Evolutionary conservation across 1,140 invertebrate species (phyloP).

Genomic region (Drosophila orosa): DNA sequence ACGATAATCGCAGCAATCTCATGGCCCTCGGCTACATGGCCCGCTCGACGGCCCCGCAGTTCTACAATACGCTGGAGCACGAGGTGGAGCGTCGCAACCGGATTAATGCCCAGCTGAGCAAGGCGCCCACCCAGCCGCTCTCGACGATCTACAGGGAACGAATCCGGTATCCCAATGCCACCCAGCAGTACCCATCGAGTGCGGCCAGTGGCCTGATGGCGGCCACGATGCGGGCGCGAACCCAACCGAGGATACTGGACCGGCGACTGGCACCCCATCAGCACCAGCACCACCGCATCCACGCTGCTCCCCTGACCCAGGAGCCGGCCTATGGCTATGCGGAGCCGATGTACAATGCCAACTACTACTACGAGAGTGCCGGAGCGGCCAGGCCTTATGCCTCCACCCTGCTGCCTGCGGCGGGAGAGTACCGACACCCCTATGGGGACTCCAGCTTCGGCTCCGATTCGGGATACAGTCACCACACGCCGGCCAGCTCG

Average conservation of each 20-base stretch:
- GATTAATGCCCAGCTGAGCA: constrained; percentile 79
- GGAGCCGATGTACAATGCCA: constrained; percentile 87
- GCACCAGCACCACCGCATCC: constrained; percentile 72
- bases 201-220: constrained; percentile 61
- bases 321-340: constrained; percentile 79
- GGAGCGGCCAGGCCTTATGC: constrained; percentile 67
- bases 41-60: constrained; percentile 67
- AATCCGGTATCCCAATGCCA: constrained; percentile 61
- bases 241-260: constrained; percentile 86
- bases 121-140: constrained; percentile 50
- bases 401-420: constrained; percentile 56
- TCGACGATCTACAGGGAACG: constrained; percentile 80
- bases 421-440: constrained; percentile 65
- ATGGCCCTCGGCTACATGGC: constrained; percentile 79
- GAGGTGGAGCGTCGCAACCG: constrained; percentile 81
- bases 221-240: constrained; percentile 77
- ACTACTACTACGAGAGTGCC: constrained; percentile 88
- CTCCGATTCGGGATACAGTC: constrained; percentile 89
- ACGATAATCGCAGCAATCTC: constrained; percentile 79
- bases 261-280: constrained; percentile 84
- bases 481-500: constrained; percentile 86
- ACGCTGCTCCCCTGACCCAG: constrained; percentile 54
- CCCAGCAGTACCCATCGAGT: constrained; percentile 68
- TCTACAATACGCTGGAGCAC: constrained; percentile 79
- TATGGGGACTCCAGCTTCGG: constrained; percentile 86